These are phyloP conservation scores for Papilio machaon DNA, from an alignment of 1,140 invertebrate genomes.

Conservation along the genomic window DNA sequence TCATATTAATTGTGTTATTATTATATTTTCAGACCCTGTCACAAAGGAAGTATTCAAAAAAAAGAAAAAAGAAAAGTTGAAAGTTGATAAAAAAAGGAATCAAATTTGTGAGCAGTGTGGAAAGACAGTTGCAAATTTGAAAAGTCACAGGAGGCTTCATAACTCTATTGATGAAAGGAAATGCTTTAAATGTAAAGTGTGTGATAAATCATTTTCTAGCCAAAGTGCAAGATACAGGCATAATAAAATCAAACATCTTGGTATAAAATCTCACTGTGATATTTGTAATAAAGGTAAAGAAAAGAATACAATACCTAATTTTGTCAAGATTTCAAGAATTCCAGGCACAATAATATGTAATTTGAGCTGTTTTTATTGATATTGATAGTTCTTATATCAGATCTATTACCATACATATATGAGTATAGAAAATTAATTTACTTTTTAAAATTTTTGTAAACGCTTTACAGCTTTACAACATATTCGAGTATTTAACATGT, in stretches of 20 bases:
- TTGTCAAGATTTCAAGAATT: not conserved
- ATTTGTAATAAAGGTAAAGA: conserved; percentile 68
- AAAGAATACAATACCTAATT: not conserved
- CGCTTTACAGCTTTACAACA: too few species aligned
- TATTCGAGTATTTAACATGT: too few species aligned
- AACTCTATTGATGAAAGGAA: conserved; percentile 46
- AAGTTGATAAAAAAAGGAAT: conserved; percentile 38
- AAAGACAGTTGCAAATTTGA: conserved; percentile 60
- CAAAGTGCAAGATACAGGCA: conserved; percentile 59
- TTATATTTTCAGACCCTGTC: conserved; percentile 38
- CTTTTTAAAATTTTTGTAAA: too few species aligned
- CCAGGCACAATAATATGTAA: not conserved
- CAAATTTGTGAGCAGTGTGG: conserved; percentile 72
- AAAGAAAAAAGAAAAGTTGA: conserved; percentile 46
- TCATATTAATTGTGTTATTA: too few species aligned
- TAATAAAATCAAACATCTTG: conserved; percentile 64
- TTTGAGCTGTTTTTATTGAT: too few species aligned
- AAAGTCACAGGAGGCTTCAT: conserved; percentile 55
- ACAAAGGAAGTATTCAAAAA: conserved; percentile 43
- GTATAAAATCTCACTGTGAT: conserved; percentile 61
- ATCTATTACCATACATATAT: too few species aligned
- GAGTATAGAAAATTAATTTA: too few species aligned
- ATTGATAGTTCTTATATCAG: too few species aligned
- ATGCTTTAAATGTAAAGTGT: conserved; percentile 58
- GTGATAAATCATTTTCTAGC: conserved; percentile 59